Evolutionary conservation across 2,797 vertebrate species (phyloP), one percentile per base, ranked within the genome.

Genomic region (Sebastes minor): DNA sequence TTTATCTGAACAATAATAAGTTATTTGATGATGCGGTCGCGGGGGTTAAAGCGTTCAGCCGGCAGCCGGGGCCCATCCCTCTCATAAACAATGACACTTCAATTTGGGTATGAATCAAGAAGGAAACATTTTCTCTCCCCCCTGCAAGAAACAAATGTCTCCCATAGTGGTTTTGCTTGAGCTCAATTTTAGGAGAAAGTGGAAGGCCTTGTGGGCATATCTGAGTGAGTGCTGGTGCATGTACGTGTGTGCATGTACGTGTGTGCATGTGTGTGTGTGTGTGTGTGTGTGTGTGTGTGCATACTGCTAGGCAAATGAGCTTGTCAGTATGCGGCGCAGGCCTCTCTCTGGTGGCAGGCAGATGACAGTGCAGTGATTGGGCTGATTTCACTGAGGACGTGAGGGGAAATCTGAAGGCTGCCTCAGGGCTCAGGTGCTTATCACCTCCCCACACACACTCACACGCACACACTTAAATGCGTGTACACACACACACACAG

Each of bases 291-390:
- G 63, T 28, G 67, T 28, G 67, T 42, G 64, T 22, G n/a, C 46
- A 4, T 71, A 75, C 74, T 66, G 71, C 86, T 92, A 90, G 85
- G 82, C 85, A 91, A 92, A 90, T 92, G 86, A 92, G 88, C 88
- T 84, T 85, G 89, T 95, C 93, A 91, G 91, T 93, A 94, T 95
- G 91, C 93, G 13, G 86, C 20, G 79, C 89, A 86, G 92, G 87
- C 89, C 85, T 92, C 87, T 90, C 90, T 93, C 92, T 91, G 90
- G 89, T 93, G 93, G 88, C 85, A 88, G 90, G 87, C 93, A 93
- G 93, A 91, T 92, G 89, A 91, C 93, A 89, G 91, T 90, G 93
- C 92, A 91, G 92, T 90, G 92, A 94, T 94, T 92, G 94, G 93
- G 90, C 91, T 93, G 91, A 93, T 94, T 92, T 95, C 90, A 89